Evolutionary conservation across 2,797 vertebrate species (phyloP).

Genomic region (Hoplostethus atlanticus): DNA sequence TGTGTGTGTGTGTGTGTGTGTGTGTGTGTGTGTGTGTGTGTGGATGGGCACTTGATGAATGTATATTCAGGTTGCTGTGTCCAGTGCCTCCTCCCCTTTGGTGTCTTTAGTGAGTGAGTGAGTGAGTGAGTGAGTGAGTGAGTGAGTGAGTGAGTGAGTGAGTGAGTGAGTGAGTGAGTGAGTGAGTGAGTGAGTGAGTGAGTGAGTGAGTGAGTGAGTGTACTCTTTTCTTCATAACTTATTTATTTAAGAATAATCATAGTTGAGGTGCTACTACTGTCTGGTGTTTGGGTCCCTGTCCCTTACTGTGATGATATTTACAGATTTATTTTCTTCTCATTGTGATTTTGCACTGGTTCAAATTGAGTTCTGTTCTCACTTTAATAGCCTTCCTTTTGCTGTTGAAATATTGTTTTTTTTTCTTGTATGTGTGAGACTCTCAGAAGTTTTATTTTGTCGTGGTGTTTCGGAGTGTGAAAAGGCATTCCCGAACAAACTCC

Average conservation of each 20-base stretch:
- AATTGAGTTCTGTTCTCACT: constrained; percentile 5
- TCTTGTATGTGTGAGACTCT: background rate
- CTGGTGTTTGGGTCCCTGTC: background rate
- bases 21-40: too few relatives aligned
- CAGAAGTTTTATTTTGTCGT: background rate
- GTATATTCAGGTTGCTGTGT: constrained; percentile 50
- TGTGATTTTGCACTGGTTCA: constrained; percentile 54
- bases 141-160: too few relatives aligned
- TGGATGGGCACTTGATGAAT: constrained; percentile 54
- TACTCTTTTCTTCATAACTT: constrained; percentile 9
- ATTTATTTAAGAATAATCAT: background rate
- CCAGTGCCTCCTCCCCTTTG: constrained; percentile 50
- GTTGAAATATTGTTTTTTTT: background rate
- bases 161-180: too few relatives aligned
- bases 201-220: constrained; percentile 15
- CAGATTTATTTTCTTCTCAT: background rate
- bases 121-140: background rate
- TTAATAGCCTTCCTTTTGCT: constrained; percentile 33
- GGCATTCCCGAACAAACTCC: background rate
- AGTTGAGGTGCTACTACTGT: background rate
- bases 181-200: too few relatives aligned
- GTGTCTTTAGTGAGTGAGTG: constrained; percentile 14
- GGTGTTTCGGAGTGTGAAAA: background rate
- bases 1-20: too few relatives aligned
- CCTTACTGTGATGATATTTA: constrained; percentile 1